Evolutionary conservation across 2,113 vertebrate genomes (phyloP), one percentile per base, ranked within the genome.

Genomic region (Callionymus lyra): DNA sequence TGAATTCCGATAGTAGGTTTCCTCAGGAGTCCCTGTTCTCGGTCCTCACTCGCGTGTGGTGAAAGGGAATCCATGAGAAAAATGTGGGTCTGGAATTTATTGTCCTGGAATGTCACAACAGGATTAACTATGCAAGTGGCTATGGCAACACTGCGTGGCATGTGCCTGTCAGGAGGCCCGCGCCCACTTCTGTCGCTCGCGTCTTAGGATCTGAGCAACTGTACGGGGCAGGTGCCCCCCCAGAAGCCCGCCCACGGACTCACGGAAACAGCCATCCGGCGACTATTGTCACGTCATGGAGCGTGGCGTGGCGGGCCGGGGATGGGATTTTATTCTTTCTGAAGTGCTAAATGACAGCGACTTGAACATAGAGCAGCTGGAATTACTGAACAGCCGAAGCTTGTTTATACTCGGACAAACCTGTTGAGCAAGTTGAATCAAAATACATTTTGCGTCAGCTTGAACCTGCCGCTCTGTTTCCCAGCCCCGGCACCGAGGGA

Each of bases 401-500:
- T 55, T 41, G 35, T 43, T 50, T 47, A 47, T 50, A 50, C 56
- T 44, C 18, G 12, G 53, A 44, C 50, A 73, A 83, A 84, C 82
- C 63, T 50, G 82, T 79, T 81, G 44, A 43, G 41, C 72, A 31
- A 59, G 70, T 73, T 80, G 68, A 36, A 71, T 65, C 16, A 57
- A 68, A 77, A 57, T 38, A 44, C 58, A 56, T 41, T 12, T 15
- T 31, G 63, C 63, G 69, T 70, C 68, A 67, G 63, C 67, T n/a
- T 80, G 72, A 67, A 77, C 72, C 74, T 75, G 72, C 47, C 66
- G 53, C 46, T 47, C 47, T 50, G 27, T 72, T 71, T 73, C 61
- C 59, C 69, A 64, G 53, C 14, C 47, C n/a, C n/a, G n/a, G n/a
- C n/a, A n/a, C n/a, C n/a, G 21, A 27, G 21, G 21, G 21, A 27